phyloP scores from a whole-genome alignment of 2,797 vertebrate genomes.

The Hoplostethus mediterraneus region DNA sequence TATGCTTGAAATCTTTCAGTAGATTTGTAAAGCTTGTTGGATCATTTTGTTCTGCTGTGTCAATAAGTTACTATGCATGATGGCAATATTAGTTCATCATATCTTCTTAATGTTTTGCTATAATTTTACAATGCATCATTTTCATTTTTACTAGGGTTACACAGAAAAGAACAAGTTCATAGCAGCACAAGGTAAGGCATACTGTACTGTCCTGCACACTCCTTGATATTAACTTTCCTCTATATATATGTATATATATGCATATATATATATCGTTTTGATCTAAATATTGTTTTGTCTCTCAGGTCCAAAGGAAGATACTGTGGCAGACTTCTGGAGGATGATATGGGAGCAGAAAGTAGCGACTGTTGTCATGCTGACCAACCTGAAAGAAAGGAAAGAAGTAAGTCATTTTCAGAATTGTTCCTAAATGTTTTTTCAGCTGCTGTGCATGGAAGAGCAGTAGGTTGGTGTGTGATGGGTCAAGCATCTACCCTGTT shows the following conservation, averaged over 20 bases:
- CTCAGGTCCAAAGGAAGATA: constrained; percentile 95
- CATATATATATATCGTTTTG: neutral
- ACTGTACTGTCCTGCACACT: neutral
- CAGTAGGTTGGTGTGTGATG: neutral
- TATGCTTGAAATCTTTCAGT: too few species aligned
- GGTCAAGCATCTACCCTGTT: neutral
- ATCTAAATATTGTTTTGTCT: neutral
- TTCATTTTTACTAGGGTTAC: constrained; percentile 86
- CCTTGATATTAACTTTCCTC: neutral
- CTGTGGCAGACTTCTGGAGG: constrained; percentile 94
- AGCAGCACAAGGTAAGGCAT: constrained; percentile 92
- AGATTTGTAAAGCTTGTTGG: neutral
- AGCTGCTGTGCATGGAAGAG: neutral
- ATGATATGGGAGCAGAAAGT: constrained; percentile 99
- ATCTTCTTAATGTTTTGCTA: neutral
- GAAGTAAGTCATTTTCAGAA: constrained; percentile 83
- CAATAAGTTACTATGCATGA: neutral
- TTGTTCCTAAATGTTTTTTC: neutral
- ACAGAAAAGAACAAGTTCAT: constrained; percentile 98
- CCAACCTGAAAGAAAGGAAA: constrained; percentile 97
- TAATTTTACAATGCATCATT: neutral
- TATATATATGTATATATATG: neutral
- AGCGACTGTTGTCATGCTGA: constrained; percentile 94
- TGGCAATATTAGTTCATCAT: neutral
- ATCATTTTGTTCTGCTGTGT: constrained; percentile 27